Evolutionary conservation across 2,797 vertebrate species (phyloP).

Genomic region (Lithobates pipiens): DNA sequence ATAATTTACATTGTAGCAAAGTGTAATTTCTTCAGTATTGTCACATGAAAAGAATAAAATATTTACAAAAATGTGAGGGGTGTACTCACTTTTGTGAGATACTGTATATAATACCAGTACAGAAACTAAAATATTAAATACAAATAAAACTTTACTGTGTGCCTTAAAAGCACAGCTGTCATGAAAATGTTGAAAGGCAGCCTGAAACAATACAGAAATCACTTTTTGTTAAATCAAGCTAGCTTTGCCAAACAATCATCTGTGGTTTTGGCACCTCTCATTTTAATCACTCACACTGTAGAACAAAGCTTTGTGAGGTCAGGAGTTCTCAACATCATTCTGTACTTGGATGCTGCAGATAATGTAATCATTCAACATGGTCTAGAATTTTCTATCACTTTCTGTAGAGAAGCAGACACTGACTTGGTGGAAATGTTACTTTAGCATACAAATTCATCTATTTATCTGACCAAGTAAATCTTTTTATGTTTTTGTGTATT

Average conservation of each 20-base stretch:
- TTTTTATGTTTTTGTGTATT: neutral
- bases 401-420: neutral
- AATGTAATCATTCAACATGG: neutral
- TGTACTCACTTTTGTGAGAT: too few relatives aligned
- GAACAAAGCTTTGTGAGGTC: neutral
- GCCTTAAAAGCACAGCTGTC: neutral
- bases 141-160: too few relatives aligned
- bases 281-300: neutral
- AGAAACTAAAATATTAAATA: neutral
- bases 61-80: too few relatives aligned
- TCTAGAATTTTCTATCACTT: neutral
- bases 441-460: neutral
- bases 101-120: neutral
- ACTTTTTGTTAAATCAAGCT: neutral
- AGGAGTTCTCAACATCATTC: neutral
- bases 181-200: neutral
- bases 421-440: neutral
- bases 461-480: neutral
- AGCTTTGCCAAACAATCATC: neutral
- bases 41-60: too few relatives aligned
- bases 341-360: neutral
- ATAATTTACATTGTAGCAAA: too few relatives aligned
- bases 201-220: neutral
- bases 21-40: too few relatives aligned
- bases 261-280: neutral